Evolutionary conservation across 2,888 invertebrate species (phyloP).

Genomic region (Branchipolynoe longqiensis): DNA sequence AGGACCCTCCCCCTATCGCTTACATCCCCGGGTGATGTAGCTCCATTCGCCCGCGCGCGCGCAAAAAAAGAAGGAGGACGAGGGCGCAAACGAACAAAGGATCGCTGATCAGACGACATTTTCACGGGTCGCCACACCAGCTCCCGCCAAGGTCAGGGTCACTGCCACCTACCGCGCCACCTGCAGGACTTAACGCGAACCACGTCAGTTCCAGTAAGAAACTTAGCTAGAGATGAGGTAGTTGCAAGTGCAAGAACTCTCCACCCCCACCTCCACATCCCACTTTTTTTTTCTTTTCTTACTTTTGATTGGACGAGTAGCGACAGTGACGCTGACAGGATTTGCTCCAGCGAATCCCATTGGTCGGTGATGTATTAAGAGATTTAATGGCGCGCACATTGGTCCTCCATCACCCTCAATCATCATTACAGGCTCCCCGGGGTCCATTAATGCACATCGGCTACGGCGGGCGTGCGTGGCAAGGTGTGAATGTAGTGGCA

Average conservation of each 20-base stretch:
- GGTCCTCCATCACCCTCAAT: not conserved
- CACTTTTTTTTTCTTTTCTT: too few species aligned
- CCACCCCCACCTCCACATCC: too few species aligned
- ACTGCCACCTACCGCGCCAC: not conserved
- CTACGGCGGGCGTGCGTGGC: not conserved
- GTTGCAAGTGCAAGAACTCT: too few species aligned
- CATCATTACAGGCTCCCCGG: not conserved
- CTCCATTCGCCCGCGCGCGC: too few species aligned
- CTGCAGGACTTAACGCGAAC: not conserved
- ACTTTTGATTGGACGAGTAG: not conserved
- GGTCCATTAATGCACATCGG: too few species aligned
- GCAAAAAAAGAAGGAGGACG: too few species aligned
- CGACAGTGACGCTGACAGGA: not conserved
- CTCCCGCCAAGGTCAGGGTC: slow-evolving; percentile 7
- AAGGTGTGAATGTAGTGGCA: not conserved
- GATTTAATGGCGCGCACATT: not conserved
- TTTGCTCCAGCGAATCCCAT: not conserved
- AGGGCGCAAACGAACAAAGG: too few species aligned
- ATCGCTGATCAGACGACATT: too few species aligned
- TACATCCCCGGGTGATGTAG: too few species aligned
- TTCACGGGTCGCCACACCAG: slow-evolving; percentile 14
- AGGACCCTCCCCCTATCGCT: too few species aligned
- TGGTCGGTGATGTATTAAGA: not conserved
- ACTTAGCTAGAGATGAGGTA: not conserved
- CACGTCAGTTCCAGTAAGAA: slow-evolving; percentile 27